Base-by-base conservation (phyloP, 2,113 vertebrate species). In the Puntigrus tetrazona region DNA sequence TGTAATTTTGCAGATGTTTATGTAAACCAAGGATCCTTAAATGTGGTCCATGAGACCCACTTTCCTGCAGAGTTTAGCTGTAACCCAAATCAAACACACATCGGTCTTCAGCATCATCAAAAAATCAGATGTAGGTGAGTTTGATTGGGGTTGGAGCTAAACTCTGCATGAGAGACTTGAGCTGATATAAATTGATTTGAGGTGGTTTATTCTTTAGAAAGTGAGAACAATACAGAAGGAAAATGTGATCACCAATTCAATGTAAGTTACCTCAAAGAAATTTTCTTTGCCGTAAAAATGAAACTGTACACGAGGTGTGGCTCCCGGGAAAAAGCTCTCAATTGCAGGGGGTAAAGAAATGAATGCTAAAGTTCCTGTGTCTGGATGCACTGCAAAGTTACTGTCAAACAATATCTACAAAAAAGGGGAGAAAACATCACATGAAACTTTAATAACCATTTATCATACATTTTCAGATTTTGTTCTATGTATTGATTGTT, bases 271-370 rank as follows among this genome's bases (percentile, higher is more conserved):
- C 94, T 87, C 86, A 89, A 98, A 98, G 38, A 97, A 94, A 1
- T 93, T 92, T 27, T 91, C 81, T 11, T 85, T 92, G 55, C 93
- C 95, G 87, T 95, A 96, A 90, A 97, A 98, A 25, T 94, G 95
- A 89, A 98, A 98, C 89, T 97, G 96, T 84, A 98, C 91, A 25
- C 95, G 94, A 25, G 93, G 91, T 78, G 18, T 92, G 1, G 85
- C 89, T 29, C 25, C 41, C 31, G 88, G 84, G 84, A 95, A 90
- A 41, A 85, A 92, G 57, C 88, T 87, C 27, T 90, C 84, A 84
- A 97, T 79, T 0, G 88, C 89, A 81, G 89, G 77, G 3, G 96
- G 96, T 84, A 98, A 90, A 89, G 94, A 95, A 86, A 98, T 95
- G 0, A 93, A 94, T 36, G 93, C 95, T 81, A 94, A 85, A 38